These are phyloP conservation scores for Trissolcus basalis DNA, from an alignment of 1,140 invertebrate species.

Conservation along the genomic window DNA sequence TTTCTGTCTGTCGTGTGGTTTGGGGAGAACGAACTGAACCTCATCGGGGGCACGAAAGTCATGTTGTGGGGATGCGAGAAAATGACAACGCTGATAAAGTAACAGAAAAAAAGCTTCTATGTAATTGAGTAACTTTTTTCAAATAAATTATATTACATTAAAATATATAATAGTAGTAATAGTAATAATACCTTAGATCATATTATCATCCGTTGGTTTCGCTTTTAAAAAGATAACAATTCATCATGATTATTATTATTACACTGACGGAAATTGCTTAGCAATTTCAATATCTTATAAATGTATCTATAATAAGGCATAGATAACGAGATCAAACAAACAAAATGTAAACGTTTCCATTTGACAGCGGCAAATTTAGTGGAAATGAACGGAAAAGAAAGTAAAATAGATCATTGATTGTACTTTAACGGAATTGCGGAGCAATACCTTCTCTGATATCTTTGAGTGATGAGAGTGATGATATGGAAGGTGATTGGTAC, in stretches of 20 bases:
- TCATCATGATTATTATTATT: constrained; percentile 49
- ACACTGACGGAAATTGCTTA: constrained; percentile 11
- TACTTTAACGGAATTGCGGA: constrained; percentile 28
- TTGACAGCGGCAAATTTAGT: constrained; percentile 7
- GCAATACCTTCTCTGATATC: constrained; percentile 73
- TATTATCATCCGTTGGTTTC: constrained; percentile 73
- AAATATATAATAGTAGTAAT: constrained; percentile 16
- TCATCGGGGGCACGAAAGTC: no score
- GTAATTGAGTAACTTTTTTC: constrained; percentile 37
- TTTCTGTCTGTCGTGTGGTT: no score
- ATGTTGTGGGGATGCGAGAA: constrained; percentile 8
- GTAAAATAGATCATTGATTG: constrained; percentile 4
- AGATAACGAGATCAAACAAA: constrained; percentile 34
- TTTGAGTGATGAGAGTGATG: constrained; percentile 69
- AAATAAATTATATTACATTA: constrained; percentile 40
- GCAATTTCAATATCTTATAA: constrained; percentile 13
- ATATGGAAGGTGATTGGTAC: constrained; percentile 71
- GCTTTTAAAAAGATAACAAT: constrained; percentile 71
- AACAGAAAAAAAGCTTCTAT: constrained; percentile 56
- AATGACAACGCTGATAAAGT: constrained; percentile 54
- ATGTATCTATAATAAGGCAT: constrained; percentile 20
- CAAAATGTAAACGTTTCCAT: constrained; percentile 17
- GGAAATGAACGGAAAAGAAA: constrained; percentile 14
- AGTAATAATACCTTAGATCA: constrained; percentile 70
- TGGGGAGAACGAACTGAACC: no score